A percentile compares a stretch with the other conserved stretches of the same genome.
phyloP scores from a whole-genome alignment of 2,888 invertebrate species.

The Lycaena phlaeas region DNA sequence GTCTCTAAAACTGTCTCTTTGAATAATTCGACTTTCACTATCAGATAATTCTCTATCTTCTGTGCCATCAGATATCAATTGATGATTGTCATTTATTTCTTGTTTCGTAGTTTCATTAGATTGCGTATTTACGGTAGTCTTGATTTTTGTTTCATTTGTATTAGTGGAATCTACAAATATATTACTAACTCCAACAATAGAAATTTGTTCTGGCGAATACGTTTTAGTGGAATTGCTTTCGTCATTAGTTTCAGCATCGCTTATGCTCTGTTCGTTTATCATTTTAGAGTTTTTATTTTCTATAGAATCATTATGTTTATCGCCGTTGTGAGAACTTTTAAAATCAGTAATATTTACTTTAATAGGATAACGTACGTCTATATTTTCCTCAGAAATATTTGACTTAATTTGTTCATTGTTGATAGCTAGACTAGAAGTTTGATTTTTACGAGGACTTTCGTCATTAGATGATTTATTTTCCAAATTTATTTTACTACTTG shows the following conservation, averaged over 20 bases:
- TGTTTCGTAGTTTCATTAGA: constrained; percentile 4
- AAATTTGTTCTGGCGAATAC: neutral
- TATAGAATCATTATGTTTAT: too few relatives aligned
- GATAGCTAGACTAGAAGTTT: constrained; percentile 47
- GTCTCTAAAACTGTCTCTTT: too few relatives aligned
- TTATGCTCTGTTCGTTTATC: neutral
- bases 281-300: too few relatives aligned
- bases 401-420: constrained; percentile 28
- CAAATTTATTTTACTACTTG: constrained; percentile 31
- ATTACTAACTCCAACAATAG: neutral
- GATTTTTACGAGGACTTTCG: constrained; percentile 40
- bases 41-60: constrained; percentile 65
- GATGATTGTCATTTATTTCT: constrained; percentile 2
- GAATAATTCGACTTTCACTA: constrained; percentile 60
- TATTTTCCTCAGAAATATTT: constrained; percentile 13
- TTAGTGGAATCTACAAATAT: neutral
- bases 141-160: neutral
- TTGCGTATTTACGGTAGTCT: neutral
- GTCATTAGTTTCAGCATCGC: neutral
- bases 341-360: constrained; percentile 34
- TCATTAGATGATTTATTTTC: constrained; percentile 25
- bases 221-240: neutral
- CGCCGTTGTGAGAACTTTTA: constrained; percentile 32
- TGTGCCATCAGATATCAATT: constrained; percentile 31
- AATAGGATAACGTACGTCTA: constrained; percentile 6